Evolutionary conservation across 2,113 vertebrate species (phyloP).

Genomic region (Aplodontia rufa): DNA sequence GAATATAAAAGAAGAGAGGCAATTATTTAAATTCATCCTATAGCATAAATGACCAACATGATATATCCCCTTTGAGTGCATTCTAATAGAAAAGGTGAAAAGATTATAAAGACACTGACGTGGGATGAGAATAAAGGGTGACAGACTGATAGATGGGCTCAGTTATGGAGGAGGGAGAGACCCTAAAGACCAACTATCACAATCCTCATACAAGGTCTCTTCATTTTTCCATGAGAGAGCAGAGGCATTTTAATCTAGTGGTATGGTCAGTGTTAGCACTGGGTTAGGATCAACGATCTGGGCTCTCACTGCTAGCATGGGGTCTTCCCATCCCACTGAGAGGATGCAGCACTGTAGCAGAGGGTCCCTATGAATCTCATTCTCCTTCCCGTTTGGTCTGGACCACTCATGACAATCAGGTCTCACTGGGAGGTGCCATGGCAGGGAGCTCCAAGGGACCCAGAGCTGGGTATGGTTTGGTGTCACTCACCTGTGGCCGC

Average conservation of each 20-base stretch:
- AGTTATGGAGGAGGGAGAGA: neutral
- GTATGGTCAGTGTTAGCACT: neutral
- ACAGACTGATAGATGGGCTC: neutral
- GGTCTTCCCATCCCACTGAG: neutral
- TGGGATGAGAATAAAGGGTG: neutral
- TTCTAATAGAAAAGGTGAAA: slow-evolving; percentile 13
- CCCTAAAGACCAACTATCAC: neutral
- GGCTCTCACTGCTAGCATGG: neutral
- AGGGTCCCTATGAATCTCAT: neutral
- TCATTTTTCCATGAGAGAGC: neutral
- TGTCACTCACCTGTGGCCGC: slow-evolving; percentile 82
- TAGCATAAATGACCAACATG: neutral
- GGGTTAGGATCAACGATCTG: neutral
- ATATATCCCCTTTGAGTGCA: slow-evolving; percentile 20
- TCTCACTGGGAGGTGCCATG: neutral
- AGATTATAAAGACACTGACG: slow-evolving; percentile 14
- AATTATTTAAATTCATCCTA: slow-evolving; percentile 50
- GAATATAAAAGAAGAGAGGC: neutral
- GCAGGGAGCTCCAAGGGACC: neutral
- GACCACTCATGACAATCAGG: neutral
- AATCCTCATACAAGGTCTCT: neutral
- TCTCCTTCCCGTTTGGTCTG: neutral
- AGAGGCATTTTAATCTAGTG: neutral
- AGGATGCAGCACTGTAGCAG: neutral
- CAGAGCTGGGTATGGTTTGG: neutral